These are phyloP conservation scores for Lasius fuliginosus DNA, from an alignment of 2,888 invertebrate genomes.

Conservation along the genomic window DNA sequence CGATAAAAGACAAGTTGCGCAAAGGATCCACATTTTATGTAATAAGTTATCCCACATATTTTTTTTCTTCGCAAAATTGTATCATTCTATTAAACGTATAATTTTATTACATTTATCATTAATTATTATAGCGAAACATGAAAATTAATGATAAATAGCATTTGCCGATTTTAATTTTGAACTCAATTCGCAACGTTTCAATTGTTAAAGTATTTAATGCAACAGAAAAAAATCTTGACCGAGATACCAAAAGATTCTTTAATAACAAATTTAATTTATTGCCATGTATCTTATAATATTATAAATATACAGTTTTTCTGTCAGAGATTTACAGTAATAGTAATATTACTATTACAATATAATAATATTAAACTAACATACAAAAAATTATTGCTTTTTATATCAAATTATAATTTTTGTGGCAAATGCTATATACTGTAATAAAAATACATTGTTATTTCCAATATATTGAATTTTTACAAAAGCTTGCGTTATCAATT, in stretches of 20 bases:
- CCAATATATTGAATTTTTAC: background rate
- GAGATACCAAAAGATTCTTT: background rate
- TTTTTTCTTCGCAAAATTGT: background rate
- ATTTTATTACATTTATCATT: background rate
- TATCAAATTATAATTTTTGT: background rate
- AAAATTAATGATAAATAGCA: conserved; percentile 6
- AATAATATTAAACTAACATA: background rate
- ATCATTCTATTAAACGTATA: background rate
- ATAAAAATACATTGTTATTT: background rate
- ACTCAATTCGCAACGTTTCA: background rate
- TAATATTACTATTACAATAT: background rate
- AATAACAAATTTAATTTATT: background rate
- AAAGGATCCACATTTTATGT: background rate
- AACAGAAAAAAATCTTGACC: background rate
- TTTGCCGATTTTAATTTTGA: background rate
- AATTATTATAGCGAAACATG: background rate
- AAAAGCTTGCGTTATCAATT: background rate
- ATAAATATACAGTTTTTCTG: background rate
- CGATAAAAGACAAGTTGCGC: background rate
- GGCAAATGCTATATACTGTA: background rate
- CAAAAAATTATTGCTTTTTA: background rate
- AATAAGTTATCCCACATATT: background rate
- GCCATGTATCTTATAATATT: background rate
- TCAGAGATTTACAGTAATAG: background rate
- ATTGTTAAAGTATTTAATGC: background rate